Conservation (phyloP, 1,140 invertebrate genomes). For the Pomacea maculata region DNA sequence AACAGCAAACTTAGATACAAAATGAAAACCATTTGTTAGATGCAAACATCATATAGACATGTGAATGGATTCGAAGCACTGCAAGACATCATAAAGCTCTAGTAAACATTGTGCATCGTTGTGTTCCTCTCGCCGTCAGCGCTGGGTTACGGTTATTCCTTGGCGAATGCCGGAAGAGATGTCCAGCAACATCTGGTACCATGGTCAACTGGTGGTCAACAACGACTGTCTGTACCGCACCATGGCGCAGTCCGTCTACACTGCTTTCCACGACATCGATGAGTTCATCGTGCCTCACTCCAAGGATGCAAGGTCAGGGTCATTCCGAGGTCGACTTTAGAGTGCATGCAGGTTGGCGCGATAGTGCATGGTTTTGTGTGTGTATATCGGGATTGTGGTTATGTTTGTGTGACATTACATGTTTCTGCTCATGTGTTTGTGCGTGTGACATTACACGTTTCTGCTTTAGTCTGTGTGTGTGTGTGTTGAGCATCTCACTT, state of each 20-base stretch:
- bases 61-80: not conserved
- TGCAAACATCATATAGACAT: too few relatives aligned
- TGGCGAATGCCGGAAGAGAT: conserved; percentile 53
- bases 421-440: too few relatives aligned
- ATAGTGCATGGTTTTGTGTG: too few relatives aligned
- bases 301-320: conserved; percentile 25
- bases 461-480: too few relatives aligned
- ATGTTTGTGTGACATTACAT: too few relatives aligned
- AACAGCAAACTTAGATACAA: too few relatives aligned
- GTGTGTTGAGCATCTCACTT: too few relatives aligned
- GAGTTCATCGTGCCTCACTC: conserved; percentile 62
- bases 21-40: too few relatives aligned
- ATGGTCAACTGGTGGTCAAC: conserved; percentile 60
- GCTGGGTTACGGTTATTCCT: conserved; percentile 45
- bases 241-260: conserved; percentile 48
- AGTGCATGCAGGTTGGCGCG: too few relatives aligned
- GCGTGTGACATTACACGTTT: too few relatives aligned
- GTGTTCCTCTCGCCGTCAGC: conserved; percentile 12
- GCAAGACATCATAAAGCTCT: not conserved
- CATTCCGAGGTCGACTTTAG: too few relatives aligned
- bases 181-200: conserved; percentile 56
- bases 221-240: conserved; percentile 63
- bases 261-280: conserved; percentile 63
- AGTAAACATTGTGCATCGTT: conserved; percentile 7
- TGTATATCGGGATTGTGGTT: too few relatives aligned